These are phyloP conservation scores for Salvelinus namaycush DNA, from an alignment of 2,113 vertebrate genomes.

Conservation along the genomic window DNA sequence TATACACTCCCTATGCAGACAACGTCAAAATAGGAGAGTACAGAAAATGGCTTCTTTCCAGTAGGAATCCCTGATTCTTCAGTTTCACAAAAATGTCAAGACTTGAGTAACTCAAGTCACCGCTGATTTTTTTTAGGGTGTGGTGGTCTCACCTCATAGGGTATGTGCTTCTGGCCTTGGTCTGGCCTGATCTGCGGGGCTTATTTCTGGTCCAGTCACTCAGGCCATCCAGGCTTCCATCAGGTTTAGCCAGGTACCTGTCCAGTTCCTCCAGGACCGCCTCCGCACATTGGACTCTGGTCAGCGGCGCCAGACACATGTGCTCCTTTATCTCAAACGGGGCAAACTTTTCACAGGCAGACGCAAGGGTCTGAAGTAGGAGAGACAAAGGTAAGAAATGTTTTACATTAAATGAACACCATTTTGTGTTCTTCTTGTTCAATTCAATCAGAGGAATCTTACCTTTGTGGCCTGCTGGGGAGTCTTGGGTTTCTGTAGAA, in stretches of 20 bases:
- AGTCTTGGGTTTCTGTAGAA: constrained; percentile 93
- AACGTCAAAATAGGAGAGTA: neutral
- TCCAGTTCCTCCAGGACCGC: constrained; percentile 81
- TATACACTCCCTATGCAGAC: constrained; percentile 71
- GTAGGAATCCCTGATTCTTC: neutral
- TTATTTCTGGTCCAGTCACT: constrained; percentile 78
- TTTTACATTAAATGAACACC: neutral
- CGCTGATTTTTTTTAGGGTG: too few species aligned
- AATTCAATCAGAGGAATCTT: constrained; percentile 23
- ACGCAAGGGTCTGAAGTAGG: constrained; percentile 84
- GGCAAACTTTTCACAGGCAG: constrained; percentile 95
- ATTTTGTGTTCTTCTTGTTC: neutral
- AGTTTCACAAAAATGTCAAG: too few species aligned
- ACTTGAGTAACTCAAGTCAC: too few species aligned
- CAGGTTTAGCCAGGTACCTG: constrained; percentile 74
- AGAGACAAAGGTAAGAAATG: neutral
- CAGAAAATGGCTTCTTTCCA: neutral
- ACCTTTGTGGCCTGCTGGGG: constrained; percentile 89
- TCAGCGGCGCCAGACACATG: constrained; percentile 88
- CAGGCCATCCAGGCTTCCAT: constrained; percentile 63
- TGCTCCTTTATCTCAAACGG: constrained; percentile 97
- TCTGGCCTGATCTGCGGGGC: constrained; percentile 79
- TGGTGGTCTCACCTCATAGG: constrained; percentile 50
- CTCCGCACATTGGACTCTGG: constrained; percentile 78
- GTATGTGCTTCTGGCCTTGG: constrained; percentile 47